A percentile compares a stretch with the other conserved stretches of the same genome.
These are phyloP conservation scores for Prolemur simus DNA, from an alignment of 2,113 vertebrate genomes.

Conservation along the genomic window DNA sequence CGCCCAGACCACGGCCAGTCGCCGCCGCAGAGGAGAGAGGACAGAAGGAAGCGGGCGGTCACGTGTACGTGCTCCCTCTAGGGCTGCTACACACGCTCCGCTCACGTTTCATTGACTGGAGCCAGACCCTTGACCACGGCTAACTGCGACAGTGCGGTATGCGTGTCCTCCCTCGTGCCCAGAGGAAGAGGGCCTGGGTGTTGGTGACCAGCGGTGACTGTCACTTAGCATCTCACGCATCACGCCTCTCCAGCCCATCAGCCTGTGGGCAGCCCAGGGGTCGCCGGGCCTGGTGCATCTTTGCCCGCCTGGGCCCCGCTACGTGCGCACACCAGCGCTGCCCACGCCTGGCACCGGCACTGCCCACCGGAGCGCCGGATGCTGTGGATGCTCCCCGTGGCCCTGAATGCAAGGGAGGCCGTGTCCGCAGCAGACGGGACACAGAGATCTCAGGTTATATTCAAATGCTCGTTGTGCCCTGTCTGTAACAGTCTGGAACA, in stretches of 20 bases:
- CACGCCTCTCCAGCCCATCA: neutral
- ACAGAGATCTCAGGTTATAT: neutral
- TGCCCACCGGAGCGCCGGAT: no score
- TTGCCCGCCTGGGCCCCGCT: neutral
- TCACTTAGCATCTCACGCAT: rapidly evolving
- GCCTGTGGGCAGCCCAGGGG: neutral
- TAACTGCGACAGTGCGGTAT: no score
- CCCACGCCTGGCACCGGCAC: neutral
- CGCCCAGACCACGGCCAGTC: neutral
- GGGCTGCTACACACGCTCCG: neutral
- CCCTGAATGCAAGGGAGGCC: no score
- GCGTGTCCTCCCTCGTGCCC: no score
- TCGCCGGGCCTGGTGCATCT: neutral
- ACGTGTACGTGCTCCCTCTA: neutral
- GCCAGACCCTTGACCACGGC: neutral
- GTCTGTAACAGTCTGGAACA: neutral
- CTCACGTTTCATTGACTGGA: neutral
- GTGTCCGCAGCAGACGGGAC: neutral
- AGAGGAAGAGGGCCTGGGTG: neutral
- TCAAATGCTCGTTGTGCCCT: neutral
- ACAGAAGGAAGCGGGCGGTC: no score
- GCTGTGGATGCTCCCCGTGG: no score
- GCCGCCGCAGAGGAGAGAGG: neutral
- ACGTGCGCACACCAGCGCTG: no score
- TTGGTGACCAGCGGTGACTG: neutral